Conservation (phyloP, 2,797 vertebrate species). For the Esox masquinongy region DNA sequence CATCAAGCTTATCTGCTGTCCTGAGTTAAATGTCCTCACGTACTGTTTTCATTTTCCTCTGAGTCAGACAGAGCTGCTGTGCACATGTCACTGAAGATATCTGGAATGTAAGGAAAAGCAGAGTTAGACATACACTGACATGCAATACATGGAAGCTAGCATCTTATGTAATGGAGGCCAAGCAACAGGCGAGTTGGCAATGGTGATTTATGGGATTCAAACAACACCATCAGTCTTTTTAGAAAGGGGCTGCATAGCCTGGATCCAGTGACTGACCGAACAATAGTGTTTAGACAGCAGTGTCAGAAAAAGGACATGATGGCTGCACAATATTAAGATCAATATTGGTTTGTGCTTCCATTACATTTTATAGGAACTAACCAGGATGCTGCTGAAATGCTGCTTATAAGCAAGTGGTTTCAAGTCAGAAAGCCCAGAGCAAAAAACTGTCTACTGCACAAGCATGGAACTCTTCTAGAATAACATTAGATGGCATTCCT, state of each 20-base stretch:
- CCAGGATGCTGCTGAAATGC: slow-evolving; percentile 5
- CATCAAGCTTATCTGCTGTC: slow-evolving; percentile 70
- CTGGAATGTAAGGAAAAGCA: slow-evolving; percentile 62
- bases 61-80: slow-evolving; percentile 71
- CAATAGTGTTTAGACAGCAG: slow-evolving; percentile 35
- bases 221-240: slow-evolving; percentile 30
- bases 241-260: slow-evolving; percentile 35
- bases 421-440: slow-evolving; percentile 27
- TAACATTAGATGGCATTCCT: neutral
- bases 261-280: slow-evolving; percentile 27
- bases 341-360: slow-evolving; percentile 35
- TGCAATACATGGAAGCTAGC: neutral
- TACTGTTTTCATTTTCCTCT: slow-evolving; percentile 72
- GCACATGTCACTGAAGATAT: slow-evolving; percentile 81
- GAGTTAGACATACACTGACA: slow-evolving; percentile 5
- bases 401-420: slow-evolving; percentile 20
- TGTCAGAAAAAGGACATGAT: slow-evolving; percentile 33
- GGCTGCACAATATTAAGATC: slow-evolving; percentile 28
- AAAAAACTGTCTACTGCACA: slow-evolving; percentile 36
- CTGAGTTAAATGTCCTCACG: slow-evolving; percentile 66
- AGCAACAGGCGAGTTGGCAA: slow-evolving; percentile 14
- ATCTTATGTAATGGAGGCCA: slow-evolving; percentile 6
- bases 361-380: slow-evolving; percentile 19
- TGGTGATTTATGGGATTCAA: slow-evolving; percentile 29
- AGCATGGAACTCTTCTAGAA: slow-evolving; percentile 24